These are phyloP conservation scores for Glaucomys volans DNA, from an alignment of 2,113 vertebrate species.

Conservation along the genomic window DNA sequence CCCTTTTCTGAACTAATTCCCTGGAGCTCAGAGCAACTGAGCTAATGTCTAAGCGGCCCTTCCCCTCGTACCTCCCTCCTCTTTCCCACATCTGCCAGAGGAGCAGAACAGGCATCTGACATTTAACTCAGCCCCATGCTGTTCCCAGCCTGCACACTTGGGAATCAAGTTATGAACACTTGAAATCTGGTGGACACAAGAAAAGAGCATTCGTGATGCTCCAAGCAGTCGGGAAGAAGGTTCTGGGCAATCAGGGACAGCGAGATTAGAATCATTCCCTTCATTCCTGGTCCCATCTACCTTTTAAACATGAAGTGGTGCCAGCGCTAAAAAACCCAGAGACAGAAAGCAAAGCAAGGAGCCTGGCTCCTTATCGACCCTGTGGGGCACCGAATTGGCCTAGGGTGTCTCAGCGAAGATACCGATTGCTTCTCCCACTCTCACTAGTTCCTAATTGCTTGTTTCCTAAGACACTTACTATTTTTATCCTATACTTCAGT, in stretches of 20 bases:
- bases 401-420: neutral
- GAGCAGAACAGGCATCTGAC: neutral
- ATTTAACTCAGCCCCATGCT: neutral
- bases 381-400: neutral
- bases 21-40: neutral
- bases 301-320: conserved; percentile 7
- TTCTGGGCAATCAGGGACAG: neutral
- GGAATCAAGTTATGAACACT: neutral
- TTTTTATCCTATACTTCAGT: neutral
- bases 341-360: neutral
- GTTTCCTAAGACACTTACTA: conserved; percentile 44
- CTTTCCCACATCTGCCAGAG: neutral
- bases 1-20: neutral
- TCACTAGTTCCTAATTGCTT: neutral
- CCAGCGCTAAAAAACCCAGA: neutral
- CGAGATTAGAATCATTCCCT: neutral
- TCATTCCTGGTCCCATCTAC: neutral
- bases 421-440: neutral
- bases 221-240: neutral
- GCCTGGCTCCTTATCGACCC: neutral
- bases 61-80: neutral
- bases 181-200: neutral
- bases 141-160: neutral
- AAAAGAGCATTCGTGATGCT: neutral
- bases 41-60: too few relatives aligned